These are phyloP conservation scores for Hoplostethus mediterraneus DNA, from an alignment of 2,797 vertebrate genomes.

Conservation along the genomic window DNA sequence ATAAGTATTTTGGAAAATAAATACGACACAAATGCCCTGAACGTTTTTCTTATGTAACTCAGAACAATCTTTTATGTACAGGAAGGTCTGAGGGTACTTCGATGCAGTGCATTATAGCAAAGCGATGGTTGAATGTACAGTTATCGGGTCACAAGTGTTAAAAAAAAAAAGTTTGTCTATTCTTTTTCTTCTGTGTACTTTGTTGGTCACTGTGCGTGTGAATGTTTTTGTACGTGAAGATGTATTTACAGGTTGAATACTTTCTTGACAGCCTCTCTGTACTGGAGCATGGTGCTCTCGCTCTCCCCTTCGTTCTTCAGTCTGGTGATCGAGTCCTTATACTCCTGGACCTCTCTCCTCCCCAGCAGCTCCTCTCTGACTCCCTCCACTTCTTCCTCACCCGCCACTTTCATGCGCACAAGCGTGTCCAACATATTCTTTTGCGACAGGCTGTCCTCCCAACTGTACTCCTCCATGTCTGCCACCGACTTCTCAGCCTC, in stretches of 20 bases:
- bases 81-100: background rate
- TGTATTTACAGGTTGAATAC: slow-evolving; percentile 78
- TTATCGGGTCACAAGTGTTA: background rate
- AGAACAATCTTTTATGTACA: background rate
- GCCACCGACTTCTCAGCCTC: slow-evolving; percentile 89
- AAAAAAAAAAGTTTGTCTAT: background rate
- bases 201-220: slow-evolving; percentile 16
- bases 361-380: slow-evolving; percentile 85
- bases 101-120: background rate
- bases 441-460: slow-evolving; percentile 93
- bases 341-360: slow-evolving; percentile 85
- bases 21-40: slow-evolving; percentile 38
- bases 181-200: background rate
- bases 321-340: slow-evolving; percentile 84
- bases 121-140: background rate
- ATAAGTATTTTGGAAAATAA: slow-evolving; percentile 51
- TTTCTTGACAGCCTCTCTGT: slow-evolving; percentile 93
- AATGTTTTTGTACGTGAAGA: slow-evolving; percentile 7
- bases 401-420: slow-evolving; percentile 75
- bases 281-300: slow-evolving; percentile 83
- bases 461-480: slow-evolving; percentile 94
- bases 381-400: slow-evolving; percentile 68
- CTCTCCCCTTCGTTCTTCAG: slow-evolving; percentile 93
- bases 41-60: slow-evolving; percentile 13
- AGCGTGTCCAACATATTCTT: slow-evolving; percentile 86